Base-by-base conservation (phyloP, 2,888 invertebrate species). In the Aromia moschata region DNA sequence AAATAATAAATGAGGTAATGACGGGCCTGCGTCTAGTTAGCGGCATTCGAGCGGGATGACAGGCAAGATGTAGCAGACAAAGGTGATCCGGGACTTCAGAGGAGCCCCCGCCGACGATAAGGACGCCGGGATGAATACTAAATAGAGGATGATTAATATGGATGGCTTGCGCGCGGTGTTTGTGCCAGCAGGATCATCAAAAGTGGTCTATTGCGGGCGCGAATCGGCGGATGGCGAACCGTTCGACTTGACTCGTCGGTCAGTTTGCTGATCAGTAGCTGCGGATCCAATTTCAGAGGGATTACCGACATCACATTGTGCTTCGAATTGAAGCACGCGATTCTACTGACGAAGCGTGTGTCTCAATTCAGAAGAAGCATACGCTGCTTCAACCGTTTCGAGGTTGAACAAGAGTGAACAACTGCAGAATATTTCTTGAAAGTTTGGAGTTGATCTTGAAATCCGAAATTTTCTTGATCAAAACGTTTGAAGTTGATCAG, bases 101-200 rank as follows among this genome's bases (percentile, higher is more conserved):
- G 60, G 33, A 7, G 54, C 58, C 56, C 59, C 64, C 60, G 62
- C 58, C 62, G 65, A 63, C 64, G 74, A 75, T 73, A 73, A 73
- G 72, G 62, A 72, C 67, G 70, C 62, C 68, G 68, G 69, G 76
- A 74, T 75, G 75, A 75, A 76, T 76, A 71, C 75, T 75, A 76
- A 76, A 75, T 73, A 74, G 71, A 68, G 65, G 65, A 73, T 77
- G 74, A 77, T 76, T 77, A 77, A 77, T 75, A 77, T 74, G 72
- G 72, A 71, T 67, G 71, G 70, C 65, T 70, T 69, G 65, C 68
- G 68, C 70, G 58, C 69, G 57, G 65, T 68, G 63, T 64, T 64
- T 62, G 65, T 54, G 59, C 51, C 56, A 44, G 60, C 58, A 15
- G 55, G 62, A 67, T 67, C 65, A 67, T 60, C 62, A 67, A 64